Percentiles rank a stretch among this genome's conserved stretches.
phyloP scores from a whole-genome alignment of 2,888 invertebrate species.

The Papilio demoleus region DNA sequence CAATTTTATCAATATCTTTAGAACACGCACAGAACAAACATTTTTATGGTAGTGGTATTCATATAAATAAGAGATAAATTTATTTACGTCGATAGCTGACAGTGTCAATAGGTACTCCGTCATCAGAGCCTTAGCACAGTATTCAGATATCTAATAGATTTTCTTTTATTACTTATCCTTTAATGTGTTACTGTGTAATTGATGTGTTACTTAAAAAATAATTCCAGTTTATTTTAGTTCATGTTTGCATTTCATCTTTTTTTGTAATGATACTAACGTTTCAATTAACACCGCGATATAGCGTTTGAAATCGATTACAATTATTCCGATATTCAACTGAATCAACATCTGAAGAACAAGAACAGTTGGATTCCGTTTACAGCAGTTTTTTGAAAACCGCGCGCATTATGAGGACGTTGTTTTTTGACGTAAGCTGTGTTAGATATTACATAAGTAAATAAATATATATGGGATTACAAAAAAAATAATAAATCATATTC shows the following conservation, averaged over 20 bases:
- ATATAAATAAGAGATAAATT: background rate
- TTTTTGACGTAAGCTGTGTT: background rate
- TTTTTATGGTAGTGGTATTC: background rate
- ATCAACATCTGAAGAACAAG: too few relatives aligned
- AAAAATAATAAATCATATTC: background rate
- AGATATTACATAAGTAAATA: background rate
- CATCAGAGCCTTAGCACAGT: conserved; percentile 13
- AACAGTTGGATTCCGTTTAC: too few relatives aligned
- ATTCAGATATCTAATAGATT: conserved; percentile 17
- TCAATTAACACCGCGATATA: too few relatives aligned
- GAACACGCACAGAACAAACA: background rate
- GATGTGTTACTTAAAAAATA: too few relatives aligned
- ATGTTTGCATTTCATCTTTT: too few relatives aligned
- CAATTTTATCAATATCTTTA: background rate
- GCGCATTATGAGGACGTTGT: background rate
- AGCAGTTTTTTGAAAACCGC: too few relatives aligned
- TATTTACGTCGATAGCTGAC: conserved; percentile 2
- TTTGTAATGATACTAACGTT: too few relatives aligned
- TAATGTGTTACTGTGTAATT: background rate
- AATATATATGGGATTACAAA: background rate
- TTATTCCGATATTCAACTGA: too few relatives aligned
- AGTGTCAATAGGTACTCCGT: conserved; percentile 25
- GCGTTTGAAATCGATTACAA: too few relatives aligned
- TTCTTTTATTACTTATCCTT: conserved; percentile 13
- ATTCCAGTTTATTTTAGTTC: too few relatives aligned